These are phyloP conservation scores for Candoia aspera DNA, from an alignment of 2,113 vertebrate species.

Conservation along the genomic window DNA sequence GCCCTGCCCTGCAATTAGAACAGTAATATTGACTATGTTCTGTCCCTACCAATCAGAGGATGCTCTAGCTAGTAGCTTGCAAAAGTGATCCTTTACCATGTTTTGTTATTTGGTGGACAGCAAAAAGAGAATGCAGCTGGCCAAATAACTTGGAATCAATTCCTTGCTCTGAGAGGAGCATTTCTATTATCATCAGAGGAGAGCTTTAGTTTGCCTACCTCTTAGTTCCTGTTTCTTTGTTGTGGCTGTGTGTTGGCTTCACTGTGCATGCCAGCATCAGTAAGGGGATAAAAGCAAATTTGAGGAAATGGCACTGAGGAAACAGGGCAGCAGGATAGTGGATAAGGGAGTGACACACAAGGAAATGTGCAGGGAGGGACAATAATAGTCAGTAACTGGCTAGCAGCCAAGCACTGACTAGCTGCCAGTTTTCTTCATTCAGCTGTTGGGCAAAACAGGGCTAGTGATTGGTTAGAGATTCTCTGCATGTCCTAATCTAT, in stretches of 20 bases:
- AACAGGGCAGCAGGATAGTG: neutral
- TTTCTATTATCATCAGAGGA: neutral
- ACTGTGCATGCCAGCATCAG: neutral
- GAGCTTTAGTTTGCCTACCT: neutral
- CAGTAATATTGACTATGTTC: neutral
- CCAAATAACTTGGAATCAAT: neutral
- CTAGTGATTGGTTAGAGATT: neutral
- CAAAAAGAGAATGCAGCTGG: neutral
- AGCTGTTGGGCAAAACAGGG: neutral
- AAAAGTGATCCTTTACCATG: neutral
- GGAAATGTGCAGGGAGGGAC: neutral
- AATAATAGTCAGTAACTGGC: neutral
- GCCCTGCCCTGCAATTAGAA: neutral
- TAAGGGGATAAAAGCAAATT: neutral
- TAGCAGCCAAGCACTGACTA: neutral
- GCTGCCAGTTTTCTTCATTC: neutral
- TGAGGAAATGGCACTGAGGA: neutral
- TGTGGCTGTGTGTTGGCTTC: neutral
- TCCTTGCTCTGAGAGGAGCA: neutral
- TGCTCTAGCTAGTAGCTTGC: neutral
- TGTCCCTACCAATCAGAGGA: neutral
- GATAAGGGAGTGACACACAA: neutral
- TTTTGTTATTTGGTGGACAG: neutral
- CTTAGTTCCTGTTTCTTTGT: neutral
- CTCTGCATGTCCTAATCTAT: neutral